Percentiles rank a stretch among this genome's conserved stretches.
phyloP scores from a whole-genome alignment of 2,113 vertebrate genomes.

The Rutilus rutilus region DNA sequence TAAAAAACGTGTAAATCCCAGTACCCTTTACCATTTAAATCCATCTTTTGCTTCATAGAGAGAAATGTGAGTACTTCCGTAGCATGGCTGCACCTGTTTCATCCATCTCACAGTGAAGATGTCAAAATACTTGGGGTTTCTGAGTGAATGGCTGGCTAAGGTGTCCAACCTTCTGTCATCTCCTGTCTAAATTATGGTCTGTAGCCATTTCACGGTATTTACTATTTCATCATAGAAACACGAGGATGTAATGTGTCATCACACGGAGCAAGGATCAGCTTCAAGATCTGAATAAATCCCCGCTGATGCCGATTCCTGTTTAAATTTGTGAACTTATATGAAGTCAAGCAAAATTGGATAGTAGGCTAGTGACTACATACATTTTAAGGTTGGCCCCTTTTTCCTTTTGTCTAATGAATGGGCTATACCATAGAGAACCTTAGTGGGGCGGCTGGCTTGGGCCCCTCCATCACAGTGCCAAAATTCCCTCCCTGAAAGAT shows the following conservation, averaged over 20 bases:
- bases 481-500: background rate
- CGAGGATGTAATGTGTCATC: conserved; percentile 43
- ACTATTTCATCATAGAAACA: conserved; percentile 39
- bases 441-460: background rate
- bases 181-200: conserved; percentile 28
- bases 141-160: background rate
- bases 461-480: background rate
- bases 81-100: background rate
- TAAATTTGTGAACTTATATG: no score
- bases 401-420: background rate
- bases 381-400: background rate
- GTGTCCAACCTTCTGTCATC: conserved; percentile 16
- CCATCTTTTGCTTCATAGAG: background rate
- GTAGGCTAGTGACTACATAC: background rate
- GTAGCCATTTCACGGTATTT: conserved; percentile 52
- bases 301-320: background rate
- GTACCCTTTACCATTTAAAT: background rate
- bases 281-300: conserved; percentile 38
- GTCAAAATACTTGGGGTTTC: background rate
- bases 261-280: conserved; percentile 12
- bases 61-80: background rate
- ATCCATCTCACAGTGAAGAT: conserved; percentile 1
- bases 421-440: background rate
- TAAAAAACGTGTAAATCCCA: background rate
- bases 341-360: background rate